Evolutionary conservation across 2,113 vertebrate species (phyloP).

Genomic region (Ifrita kowaldi): DNA sequence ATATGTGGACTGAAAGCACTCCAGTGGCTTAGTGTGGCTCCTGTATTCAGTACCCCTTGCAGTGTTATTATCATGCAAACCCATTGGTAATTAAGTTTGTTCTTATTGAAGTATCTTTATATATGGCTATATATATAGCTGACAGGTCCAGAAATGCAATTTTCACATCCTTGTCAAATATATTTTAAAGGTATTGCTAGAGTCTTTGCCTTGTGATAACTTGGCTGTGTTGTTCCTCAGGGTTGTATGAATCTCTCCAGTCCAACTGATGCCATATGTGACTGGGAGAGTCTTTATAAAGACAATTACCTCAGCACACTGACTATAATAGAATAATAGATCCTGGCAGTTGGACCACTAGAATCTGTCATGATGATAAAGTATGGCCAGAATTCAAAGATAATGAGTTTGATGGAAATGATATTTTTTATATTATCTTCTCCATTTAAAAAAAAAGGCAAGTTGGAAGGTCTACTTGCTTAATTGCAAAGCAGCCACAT

Average conservation of each 20-base stretch:
- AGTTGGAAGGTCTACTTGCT: neutral
- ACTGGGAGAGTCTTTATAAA: neutral
- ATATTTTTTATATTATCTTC: neutral
- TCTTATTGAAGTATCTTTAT: neutral
- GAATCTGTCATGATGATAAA: neutral
- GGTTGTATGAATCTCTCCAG: neutral
- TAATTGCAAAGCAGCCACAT: neutral
- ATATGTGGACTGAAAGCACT: neutral
- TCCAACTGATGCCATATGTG: neutral
- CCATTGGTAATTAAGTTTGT: neutral
- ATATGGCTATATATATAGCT: neutral
- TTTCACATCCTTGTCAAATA: neutral
- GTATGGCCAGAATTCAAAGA: neutral
- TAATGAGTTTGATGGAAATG: neutral
- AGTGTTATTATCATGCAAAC: neutral
- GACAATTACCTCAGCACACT: neutral
- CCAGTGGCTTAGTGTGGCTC: neutral
- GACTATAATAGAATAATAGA: neutral
- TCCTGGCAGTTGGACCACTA: neutral
- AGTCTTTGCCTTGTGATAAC: neutral
- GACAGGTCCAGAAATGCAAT: neutral
- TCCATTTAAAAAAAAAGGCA: neutral
- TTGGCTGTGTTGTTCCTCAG: neutral
- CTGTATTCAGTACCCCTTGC: accelerated
- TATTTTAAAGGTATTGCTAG: neutral